phyloP scores from a whole-genome alignment of 2,888 invertebrate genomes.

The Abrostola tripartita region DNA sequence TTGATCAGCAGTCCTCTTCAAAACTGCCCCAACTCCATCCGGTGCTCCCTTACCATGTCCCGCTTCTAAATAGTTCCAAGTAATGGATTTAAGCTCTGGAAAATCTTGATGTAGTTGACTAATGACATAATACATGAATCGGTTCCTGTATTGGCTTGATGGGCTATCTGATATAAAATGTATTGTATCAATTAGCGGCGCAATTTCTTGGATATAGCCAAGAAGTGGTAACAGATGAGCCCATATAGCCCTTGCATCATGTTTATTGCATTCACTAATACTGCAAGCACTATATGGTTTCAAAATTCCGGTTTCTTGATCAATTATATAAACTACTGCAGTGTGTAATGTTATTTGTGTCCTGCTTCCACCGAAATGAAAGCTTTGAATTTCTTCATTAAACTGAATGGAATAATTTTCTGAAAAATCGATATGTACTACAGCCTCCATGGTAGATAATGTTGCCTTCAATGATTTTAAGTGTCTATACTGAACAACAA shows the following conservation, averaged over 20 bases:
- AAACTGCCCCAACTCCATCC: constrained; percentile 41
- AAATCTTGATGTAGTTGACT: constrained; percentile 23
- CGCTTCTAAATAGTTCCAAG: constrained; percentile 43
- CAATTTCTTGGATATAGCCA: constrained; percentile 16
- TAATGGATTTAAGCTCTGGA: constrained; percentile 23
- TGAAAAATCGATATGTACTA: constrained; percentile 23
- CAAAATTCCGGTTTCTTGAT: constrained; percentile 22
- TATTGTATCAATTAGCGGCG: constrained; percentile 25
- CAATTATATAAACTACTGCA: constrained; percentile 19
- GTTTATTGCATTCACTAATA: constrained; percentile 30
- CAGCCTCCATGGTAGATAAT: constrained; percentile 5
- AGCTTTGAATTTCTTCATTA: constrained; percentile 29
- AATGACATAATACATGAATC: constrained; percentile 27
- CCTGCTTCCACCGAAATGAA: constrained; percentile 28
- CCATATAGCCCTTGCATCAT: constrained; percentile 39
- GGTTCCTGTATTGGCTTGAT: constrained; percentile 41
- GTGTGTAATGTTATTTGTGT: constrained; percentile 32
- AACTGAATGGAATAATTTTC: constrained; percentile 30
- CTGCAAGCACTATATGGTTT: constrained; percentile 33
- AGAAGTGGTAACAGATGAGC: constrained; percentile 37
- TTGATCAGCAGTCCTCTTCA: constrained; percentile 35
- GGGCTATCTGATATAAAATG: constrained; percentile 35
- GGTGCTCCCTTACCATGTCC: constrained; percentile 47
- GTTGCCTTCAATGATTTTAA: constrained; percentile 8
- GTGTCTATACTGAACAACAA: constrained; percentile 2